Percentiles rank a stretch among this genome's conserved stretches.
These are phyloP conservation scores for Empis livida DNA, from an alignment of 2,888 invertebrate genomes.

Conservation along the genomic window DNA sequence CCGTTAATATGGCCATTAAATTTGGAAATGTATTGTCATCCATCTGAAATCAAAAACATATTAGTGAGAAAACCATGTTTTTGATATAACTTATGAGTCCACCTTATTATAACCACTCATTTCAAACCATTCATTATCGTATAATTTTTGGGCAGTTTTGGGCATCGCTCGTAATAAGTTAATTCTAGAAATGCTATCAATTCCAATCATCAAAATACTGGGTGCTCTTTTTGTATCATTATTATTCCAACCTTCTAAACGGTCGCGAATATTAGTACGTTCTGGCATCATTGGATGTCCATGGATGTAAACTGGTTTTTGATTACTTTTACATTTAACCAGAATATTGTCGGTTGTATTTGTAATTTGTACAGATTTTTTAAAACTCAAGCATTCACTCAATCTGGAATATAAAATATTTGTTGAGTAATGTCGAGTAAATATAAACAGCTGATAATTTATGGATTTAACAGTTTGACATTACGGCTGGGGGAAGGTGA, in stretches of 20 bases:
- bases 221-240: slow-evolving; percentile 29
- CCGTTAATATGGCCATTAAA: slow-evolving; percentile 68
- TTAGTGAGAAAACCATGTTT: neutral
- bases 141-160: slow-evolving; percentile 51
- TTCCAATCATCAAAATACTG: slow-evolving; percentile 66
- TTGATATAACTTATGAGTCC: slow-evolving; percentile 6
- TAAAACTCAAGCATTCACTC: slow-evolving; percentile 37
- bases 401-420: slow-evolving; percentile 14
- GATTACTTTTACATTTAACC: slow-evolving; percentile 37
- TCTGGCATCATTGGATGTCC: slow-evolving; percentile 44
- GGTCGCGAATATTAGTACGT: slow-evolving; percentile 38
- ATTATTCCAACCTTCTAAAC: slow-evolving; percentile 25
- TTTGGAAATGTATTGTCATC: slow-evolving; percentile 88
- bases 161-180: slow-evolving; percentile 67
- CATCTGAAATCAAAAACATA: slow-evolving; percentile 37
- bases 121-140: slow-evolving; percentile 54
- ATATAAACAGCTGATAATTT: too few species aligned
- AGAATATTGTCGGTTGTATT: slow-evolving; percentile 37
- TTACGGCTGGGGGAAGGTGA: too few species aligned
- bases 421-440: too few species aligned
- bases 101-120: slow-evolving; percentile 62
- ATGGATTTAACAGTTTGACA: too few species aligned
- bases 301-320: slow-evolving; percentile 27
- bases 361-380: slow-evolving; percentile 26
- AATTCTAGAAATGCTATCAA: slow-evolving; percentile 72